Evolutionary conservation across 2,113 vertebrate species (phyloP), one percentile per base, ranked within the genome.

Genomic region (Clarias gariepinus): DNA sequence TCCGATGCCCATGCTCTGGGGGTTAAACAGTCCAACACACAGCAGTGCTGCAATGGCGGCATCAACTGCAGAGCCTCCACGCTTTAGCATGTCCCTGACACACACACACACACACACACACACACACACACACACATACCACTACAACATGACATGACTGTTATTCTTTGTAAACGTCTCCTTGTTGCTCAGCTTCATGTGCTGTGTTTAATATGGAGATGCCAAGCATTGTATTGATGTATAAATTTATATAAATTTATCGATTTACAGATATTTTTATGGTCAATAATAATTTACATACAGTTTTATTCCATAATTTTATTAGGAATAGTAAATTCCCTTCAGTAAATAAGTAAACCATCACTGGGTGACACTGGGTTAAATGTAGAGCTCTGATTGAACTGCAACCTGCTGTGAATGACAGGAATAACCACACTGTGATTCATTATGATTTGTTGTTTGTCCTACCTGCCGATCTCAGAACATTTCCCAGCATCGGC

Each of bases 1-100:
- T 84, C 98, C 98, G 3, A 99, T 98, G 71, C 98, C 98, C 96
- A 97, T 98, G 92, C 97, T 99, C 95, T 99, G 98, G 30, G 94
- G 93, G 0, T 98, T 99, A 91, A 98, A 90, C 87, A 99, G 95
- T 53, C 97, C 97, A 5, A 95, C 87, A 15, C 98, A 99, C 7
- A 99, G 93, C 87, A 99, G 93, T 25, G 96, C 94, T 11, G 98
- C 97, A 0, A 99, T 98, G 0, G 97, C 96, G 0, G 97, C 96
- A 1, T 98, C 98, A 90, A 99, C 97, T 0, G 96, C 96, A 0
- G 98, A 97, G 61, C 98, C 98, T 0, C 97, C 97, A 8, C 92
- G 96, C 92, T 91, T 95, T 83, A 99, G 93, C 47, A 95, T 90
- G n/a, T 98, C 97, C 93, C 98, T 99, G 91, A 81, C 89, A 47